phyloP scores from a whole-genome alignment of 2,888 invertebrate genomes.

The Drosophila multiciliata region DNA sequence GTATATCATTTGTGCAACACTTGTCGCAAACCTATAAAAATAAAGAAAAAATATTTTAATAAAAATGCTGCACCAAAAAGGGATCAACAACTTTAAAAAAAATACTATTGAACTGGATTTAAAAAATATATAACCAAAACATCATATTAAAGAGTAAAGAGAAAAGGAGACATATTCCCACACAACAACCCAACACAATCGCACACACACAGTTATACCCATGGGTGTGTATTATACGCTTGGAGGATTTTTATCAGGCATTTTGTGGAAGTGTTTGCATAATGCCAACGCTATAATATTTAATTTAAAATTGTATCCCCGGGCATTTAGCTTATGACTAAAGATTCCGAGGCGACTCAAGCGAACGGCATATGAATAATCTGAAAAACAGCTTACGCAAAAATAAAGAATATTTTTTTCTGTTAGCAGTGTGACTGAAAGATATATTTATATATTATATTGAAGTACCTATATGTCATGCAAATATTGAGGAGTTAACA shows the following conservation, averaged over 20 bases:
- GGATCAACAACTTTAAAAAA: neutral
- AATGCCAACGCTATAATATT: slow-evolving; percentile 57
- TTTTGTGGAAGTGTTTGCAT: slow-evolving; percentile 37
- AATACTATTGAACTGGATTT: slow-evolving; percentile 1
- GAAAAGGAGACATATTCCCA: slow-evolving; percentile 40
- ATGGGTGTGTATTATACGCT: slow-evolving; percentile 5
- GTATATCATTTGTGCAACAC: slow-evolving; percentile 18
- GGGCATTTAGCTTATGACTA: slow-evolving; percentile 49
- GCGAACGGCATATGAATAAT: slow-evolving; percentile 43
- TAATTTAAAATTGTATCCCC: slow-evolving; percentile 63
- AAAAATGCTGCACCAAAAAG: neutral
- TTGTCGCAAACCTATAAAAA: slow-evolving; percentile 1
- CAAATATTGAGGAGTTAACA: slow-evolving; percentile 19
- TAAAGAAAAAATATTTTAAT: neutral
- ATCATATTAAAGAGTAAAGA: slow-evolving; percentile 15
- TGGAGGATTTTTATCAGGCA: slow-evolving; percentile 44
- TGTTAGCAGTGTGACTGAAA: neutral
- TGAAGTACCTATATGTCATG: slow-evolving; percentile 8
- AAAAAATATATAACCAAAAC: neutral
- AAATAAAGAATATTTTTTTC: neutral
- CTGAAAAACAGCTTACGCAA: slow-evolving; percentile 6
- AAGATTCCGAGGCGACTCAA: slow-evolving; percentile 24
- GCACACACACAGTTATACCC: neutral
- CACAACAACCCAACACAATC: slow-evolving; percentile 3
- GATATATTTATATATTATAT: neutral